Evolutionary conservation across 2,888 invertebrate genomes (phyloP).

Genomic region (Diaprepes abbreviatus): DNA sequence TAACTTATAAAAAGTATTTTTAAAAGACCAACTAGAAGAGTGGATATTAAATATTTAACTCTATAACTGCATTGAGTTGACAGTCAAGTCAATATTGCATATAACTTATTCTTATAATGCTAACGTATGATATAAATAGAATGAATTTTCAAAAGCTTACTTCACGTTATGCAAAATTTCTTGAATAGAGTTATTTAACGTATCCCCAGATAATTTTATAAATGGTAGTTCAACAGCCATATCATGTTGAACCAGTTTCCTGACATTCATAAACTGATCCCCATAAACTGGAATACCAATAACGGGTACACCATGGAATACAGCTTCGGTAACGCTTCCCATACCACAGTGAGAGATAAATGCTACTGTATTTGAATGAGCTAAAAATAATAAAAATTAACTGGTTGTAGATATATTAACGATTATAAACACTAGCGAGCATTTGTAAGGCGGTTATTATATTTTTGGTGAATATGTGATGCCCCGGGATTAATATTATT

Average conservation of each 20-base stretch:
- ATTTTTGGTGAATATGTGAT: no score
- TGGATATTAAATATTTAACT: no score
- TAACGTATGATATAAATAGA: no score
- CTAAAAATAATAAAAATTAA: constrained; percentile 51
- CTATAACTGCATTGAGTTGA: no score
- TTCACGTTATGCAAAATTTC: constrained; percentile 51
- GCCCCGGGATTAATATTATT: no score
- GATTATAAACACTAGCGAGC: no score
- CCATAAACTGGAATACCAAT: constrained; percentile 54
- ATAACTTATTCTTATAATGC: no score
- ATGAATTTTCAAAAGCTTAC: constrained; percentile 51
- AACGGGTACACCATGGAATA: constrained; percentile 53
- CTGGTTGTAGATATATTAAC: no score
- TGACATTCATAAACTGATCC: constrained; percentile 53
- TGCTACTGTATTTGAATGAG: constrained; percentile 53
- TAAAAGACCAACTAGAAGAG: no score
- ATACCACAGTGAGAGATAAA: constrained; percentile 56
- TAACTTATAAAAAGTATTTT: no score
- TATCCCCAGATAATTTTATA: constrained; percentile 15
- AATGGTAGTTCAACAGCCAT: constrained; percentile 32
- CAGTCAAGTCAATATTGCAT: no score
- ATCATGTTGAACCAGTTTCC: constrained; percentile 8
- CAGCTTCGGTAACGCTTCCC: constrained; percentile 53
- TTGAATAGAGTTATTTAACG: constrained; percentile 1
- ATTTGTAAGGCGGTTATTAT: no score